Base-by-base conservation (phyloP, 1,140 invertebrate species). In the Branchinecta lynchi region DNA sequence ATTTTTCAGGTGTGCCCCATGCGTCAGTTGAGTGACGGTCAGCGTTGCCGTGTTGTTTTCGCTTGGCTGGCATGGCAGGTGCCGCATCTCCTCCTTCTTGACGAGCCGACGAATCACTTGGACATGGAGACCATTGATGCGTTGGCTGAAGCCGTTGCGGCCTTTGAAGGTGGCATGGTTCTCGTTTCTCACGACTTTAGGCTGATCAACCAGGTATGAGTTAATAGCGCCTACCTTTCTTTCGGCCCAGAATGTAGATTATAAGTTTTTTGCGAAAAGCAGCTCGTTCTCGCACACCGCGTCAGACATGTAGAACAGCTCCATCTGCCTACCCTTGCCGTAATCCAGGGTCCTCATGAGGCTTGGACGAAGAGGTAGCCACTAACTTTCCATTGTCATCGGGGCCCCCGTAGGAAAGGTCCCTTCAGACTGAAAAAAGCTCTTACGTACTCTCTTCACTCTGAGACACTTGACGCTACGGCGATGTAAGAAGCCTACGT, bases 101-200 rank as follows among this genome's bases (percentile, higher is more conserved):
- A 98, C 79, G 96, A 99, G 85, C 96, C 96, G 73, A 99, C 96
- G 32, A 99, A 99, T 85, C 96, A 99, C 78, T 86, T 99, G 77
- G 96, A 99, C 77, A 97, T 99, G 87, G 96, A 99, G 81, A 98
- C 95, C 0, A 99, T 99, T 72, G 97, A 99, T 80, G 91, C 96
- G 0, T 81, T 99, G 8, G 97, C 93, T 9, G 95, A 98, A 72
- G 97, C 96, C 20, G 90, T 99, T 69, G 96, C 96, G 77, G 91
- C 96, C 74, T 99, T 98, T 77, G 91, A 96, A 75, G 97, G 97
- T 45, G 97, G 96, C 72, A 89, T 99, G 86, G 92, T 98, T 43
- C 84, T 98, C 0, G 95, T 98, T 73, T 93, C 90, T 80, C 95
- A 98, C 86, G 95, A 98, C 82, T 98, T 98, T 81, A 86, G 96